Evolutionary conservation across 2,797 vertebrate genomes (phyloP), one percentile per base, ranked within the genome.

Genomic region (Coendou prehensilis): DNA sequence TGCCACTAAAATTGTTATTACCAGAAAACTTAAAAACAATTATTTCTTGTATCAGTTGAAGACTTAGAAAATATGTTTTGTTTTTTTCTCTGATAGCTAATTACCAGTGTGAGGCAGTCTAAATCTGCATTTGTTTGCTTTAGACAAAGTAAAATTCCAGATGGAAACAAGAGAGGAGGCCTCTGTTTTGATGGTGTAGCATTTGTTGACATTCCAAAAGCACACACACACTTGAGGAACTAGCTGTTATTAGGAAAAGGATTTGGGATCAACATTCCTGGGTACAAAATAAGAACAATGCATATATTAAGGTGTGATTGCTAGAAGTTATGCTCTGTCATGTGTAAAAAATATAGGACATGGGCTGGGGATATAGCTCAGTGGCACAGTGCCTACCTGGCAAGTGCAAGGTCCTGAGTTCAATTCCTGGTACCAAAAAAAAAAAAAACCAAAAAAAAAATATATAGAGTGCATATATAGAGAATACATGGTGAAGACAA

Each of bases 141-240:
- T 71, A 92, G 71, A 91, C 52, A 54, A 97, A 92, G 61, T 95
- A 83, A 90, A 90, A 93, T 90, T 95, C 73, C 93, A 96, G 73
- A 97, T 94, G 50, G 92, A 96, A 93, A 85, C 0, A 17, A 81
- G 84, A 93, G 18, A 80, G 52, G 94, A 56, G 33, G 69, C 30
- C 76, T 92, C 81, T 97, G 84, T 95, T 93, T 94, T 86, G 93
- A 78, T 75, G 78, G 80, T 69, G n/a, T 8, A 78, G 54, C 80
- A 75, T 96, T 94, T 97, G 87, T 63, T 93, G 95, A 91, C 73
- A 90, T 94, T 90, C 56, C n/a, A n/a, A 87, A 95, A 89, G 71
- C 81, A 87, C 47, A 93, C 89, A 90, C 61, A 87, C 37, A 6
- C 50, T 81, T 73, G 71, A 94, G 33, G 83, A 94, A 94, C 71